Conservation (phyloP, 2,888 invertebrate genomes). For the Bembecia ichneumoniformis region DNA sequence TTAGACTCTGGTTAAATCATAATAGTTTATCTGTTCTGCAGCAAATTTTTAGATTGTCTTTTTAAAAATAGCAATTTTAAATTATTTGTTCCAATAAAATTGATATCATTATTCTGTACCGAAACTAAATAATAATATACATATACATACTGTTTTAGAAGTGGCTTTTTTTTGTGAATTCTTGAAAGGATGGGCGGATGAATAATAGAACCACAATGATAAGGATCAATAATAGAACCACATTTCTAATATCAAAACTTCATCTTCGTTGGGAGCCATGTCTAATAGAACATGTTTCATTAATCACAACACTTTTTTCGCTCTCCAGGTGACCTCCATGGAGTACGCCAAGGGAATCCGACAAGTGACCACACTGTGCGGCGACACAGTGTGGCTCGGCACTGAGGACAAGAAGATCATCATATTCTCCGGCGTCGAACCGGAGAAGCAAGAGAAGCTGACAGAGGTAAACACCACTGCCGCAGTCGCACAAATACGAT, state of each 20-base stretch:
- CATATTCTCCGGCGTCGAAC: constrained; percentile 87
- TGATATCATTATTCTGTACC: neutral
- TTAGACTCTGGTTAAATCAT: neutral
- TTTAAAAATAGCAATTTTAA: too few species aligned
- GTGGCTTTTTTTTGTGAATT: too few species aligned
- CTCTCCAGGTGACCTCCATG: constrained; percentile 77
- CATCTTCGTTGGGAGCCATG: too few species aligned
- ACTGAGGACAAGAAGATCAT: constrained; percentile 87
- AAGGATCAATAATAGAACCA: neutral
- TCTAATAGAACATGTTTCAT: neutral
- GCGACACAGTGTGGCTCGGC: constrained; percentile 93
- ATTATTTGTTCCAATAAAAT: too few species aligned
- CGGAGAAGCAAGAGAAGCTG: constrained; percentile 85
- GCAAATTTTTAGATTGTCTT: neutral
- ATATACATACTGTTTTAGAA: too few species aligned
- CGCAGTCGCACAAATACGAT: constrained; percentile 83
- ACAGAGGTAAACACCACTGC: constrained; percentile 79
- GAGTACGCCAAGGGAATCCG: constrained; percentile 84
- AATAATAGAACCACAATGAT: too few species aligned
- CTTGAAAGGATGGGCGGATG: too few species aligned
- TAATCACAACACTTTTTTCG: neutral
- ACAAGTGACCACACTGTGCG: constrained; percentile 59
- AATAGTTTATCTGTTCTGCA: neutral
- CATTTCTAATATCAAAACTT: neutral
- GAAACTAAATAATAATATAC: neutral